A percentile compares a stretch with the other conserved stretches of the same genome.
Conservation (phyloP, 1,140 invertebrate genomes). For the Neotoxoptera formosana region DNA sequence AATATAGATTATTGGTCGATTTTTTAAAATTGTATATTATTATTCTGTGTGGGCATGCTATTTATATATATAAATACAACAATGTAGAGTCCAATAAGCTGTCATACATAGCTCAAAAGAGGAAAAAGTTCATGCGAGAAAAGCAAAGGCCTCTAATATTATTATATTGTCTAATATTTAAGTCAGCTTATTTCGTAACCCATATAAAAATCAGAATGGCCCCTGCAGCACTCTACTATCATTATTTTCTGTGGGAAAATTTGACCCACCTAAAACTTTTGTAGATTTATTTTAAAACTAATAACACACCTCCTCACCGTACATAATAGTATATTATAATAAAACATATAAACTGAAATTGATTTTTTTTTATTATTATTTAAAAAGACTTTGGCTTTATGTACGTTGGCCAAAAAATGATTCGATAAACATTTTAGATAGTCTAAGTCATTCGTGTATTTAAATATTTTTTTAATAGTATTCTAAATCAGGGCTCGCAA, state of each 20-base stretch:
- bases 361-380: background rate
- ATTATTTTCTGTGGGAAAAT: background rate
- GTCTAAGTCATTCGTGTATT: background rate
- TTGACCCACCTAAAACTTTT: background rate
- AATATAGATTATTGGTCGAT: too few species aligned
- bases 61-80: background rate
- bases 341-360: background rate
- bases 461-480: background rate
- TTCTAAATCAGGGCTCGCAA: background rate
- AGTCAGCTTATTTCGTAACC: too few species aligned
- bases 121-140: background rate
- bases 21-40: background rate
- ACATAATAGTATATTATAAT: background rate
- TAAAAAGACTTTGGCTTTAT: background rate
- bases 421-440: background rate
- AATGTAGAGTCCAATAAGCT: background rate
- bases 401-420: background rate
- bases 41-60: background rate
- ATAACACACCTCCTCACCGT: fast-evolving
- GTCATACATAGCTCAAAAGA: background rate
- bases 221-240: background rate
- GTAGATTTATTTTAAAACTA: background rate
- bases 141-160: background rate
- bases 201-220: background rate
- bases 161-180: background rate